A percentile compares a stretch with the other conserved stretches of the same genome.
These are phyloP conservation scores for Hipposideros armiger DNA, from an alignment of 2,113 vertebrate genomes.

Conservation along the genomic window DNA sequence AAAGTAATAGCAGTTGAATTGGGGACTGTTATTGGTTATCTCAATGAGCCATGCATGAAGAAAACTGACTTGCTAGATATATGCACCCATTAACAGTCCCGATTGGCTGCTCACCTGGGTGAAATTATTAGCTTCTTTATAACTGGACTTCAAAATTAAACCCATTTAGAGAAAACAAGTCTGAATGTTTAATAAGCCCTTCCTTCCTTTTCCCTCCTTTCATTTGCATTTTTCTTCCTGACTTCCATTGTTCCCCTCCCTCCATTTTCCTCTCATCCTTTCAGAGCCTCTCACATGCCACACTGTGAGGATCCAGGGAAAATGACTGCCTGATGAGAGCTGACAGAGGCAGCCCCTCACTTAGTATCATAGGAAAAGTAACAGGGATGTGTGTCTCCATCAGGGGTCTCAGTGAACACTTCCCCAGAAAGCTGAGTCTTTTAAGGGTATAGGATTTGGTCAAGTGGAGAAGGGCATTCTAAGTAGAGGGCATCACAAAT, in stretches of 20 bases:
- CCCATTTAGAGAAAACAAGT: not conserved
- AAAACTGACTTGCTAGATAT: not conserved
- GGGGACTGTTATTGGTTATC: not conserved
- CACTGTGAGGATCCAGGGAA: not conserved
- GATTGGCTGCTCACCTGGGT: not conserved
- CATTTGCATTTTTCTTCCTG: not conserved
- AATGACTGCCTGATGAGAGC: not conserved
- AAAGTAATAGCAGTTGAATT: not conserved
- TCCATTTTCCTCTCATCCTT: not conserved
- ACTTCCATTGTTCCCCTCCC: not conserved
- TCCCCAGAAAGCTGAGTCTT: not conserved
- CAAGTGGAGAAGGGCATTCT: not conserved
- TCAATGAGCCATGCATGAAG: fast-evolving
- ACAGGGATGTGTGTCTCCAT: not conserved
- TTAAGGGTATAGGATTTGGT: fast-evolving
- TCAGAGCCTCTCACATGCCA: too few relatives aligned
- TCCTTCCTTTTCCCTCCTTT: not conserved
- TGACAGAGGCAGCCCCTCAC: not conserved
- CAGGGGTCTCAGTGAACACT: not conserved
- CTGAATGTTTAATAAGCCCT: too few relatives aligned
- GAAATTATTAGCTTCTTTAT: not conserved
- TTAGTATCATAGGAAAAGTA: not conserved
- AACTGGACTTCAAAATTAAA: not conserved
- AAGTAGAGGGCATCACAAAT: not conserved
- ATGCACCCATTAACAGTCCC: not conserved